phyloP scores from a whole-genome alignment of 2,888 invertebrate species.

The Papilio protenor region DNA sequence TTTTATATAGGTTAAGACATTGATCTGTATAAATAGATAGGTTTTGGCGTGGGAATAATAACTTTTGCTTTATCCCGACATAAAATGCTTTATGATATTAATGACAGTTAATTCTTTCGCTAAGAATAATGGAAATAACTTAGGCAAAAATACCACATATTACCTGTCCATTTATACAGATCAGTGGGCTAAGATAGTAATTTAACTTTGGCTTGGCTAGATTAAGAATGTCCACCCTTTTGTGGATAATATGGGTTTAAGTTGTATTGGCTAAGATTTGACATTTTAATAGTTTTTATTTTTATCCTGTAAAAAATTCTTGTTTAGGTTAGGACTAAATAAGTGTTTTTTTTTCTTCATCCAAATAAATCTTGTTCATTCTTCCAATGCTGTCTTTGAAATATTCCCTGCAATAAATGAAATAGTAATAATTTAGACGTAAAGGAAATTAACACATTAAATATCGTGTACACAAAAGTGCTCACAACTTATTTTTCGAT shows the following conservation, averaged over 20 bases:
- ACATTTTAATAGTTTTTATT: conserved; percentile 2
- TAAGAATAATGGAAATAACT: too few species aligned
- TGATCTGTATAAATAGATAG: too few species aligned
- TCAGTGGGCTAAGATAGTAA: not conserved
- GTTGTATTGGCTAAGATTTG: conserved; percentile 5
- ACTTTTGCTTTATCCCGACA: too few species aligned
- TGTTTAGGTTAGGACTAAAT: not conserved
- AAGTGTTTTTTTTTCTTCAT: not conserved
- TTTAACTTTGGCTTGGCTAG: conserved; percentile 13
- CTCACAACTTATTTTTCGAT: not conserved
- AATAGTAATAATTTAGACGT: not conserved
- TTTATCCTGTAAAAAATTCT: not conserved
- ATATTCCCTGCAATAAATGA: not conserved
- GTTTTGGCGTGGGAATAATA: too few species aligned
- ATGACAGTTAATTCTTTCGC: too few species aligned
- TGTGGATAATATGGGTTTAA: not conserved
- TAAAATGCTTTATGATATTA: too few species aligned
- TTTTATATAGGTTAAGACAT: conserved; percentile 5
- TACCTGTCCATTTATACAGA: too few species aligned
- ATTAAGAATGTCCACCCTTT: conserved; percentile 10
- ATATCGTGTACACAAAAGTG: not conserved
- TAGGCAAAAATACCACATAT: too few species aligned
- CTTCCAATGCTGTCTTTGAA: not conserved
- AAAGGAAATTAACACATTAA: not conserved
- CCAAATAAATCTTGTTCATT: not conserved